Evolutionary conservation across 1,140 invertebrate species (phyloP).

Genomic region (Megalopta genalis): DNA sequence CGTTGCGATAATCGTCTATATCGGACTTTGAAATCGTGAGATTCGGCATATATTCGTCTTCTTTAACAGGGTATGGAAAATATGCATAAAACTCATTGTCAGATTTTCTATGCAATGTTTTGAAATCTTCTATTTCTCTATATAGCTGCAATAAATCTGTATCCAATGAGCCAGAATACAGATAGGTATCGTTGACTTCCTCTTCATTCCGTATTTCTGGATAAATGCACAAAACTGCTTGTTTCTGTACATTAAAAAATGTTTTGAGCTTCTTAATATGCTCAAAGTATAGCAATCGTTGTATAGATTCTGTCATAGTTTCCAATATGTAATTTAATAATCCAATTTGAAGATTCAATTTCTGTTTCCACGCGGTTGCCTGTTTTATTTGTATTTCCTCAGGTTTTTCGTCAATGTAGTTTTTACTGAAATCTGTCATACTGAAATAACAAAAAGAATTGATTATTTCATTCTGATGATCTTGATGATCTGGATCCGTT

Average conservation of each 20-base stretch:
- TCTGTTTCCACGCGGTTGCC: constrained; percentile 68
- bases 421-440: constrained; percentile 3
- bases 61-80: constrained; percentile 69
- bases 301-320: constrained; percentile 51
- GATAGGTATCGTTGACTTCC: constrained; percentile 69
- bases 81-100: constrained; percentile 55
- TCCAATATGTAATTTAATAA: constrained; percentile 54
- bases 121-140: constrained; percentile 71
- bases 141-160: constrained; percentile 68
- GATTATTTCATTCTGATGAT: background rate
- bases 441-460: constrained; percentile 23
- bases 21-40: constrained; percentile 68
- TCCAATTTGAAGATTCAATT: constrained; percentile 70
- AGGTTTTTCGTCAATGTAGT: constrained; percentile 7
- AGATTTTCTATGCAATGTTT: constrained; percentile 58
- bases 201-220: constrained; percentile 71
- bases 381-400: constrained; percentile 42
- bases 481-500: background rate
- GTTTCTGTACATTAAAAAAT: constrained; percentile 71
- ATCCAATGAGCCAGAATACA: constrained; percentile 52
- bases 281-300: constrained; percentile 57
- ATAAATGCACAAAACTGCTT: constrained; percentile 70
- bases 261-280: constrained; percentile 62
- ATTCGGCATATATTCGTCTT: constrained; percentile 58
- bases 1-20: constrained; percentile 61